Evolutionary conservation across 1,140 invertebrate species (phyloP), one percentile per base, ranked within the genome.

Genomic region (Cephus cinctus): DNA sequence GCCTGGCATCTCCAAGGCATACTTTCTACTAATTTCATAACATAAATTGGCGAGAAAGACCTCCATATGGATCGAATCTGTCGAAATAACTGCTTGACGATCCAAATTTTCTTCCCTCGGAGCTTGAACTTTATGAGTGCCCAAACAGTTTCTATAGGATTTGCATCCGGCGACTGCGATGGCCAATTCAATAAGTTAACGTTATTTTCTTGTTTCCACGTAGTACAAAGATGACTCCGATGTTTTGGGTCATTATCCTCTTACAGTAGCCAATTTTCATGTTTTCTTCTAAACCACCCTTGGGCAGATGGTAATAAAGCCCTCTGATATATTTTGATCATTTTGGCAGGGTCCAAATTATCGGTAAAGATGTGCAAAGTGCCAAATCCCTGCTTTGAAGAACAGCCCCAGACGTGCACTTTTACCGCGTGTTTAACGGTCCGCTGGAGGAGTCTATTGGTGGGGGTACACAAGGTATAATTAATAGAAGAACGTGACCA

Each of bases 331-430:
- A 54, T 43, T 46, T 32, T 0, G 3, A 45, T 11, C 46, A 50
- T 49, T 22, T 46, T 54, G n/a, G 27, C 27, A n/a, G 43, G 32
- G 32, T 54, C 31, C 12, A 46, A 41, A 30, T 46, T 49, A 1
- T 46, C 11, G 16, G 38, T 46, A 49, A 54, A 54, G 18, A 48
- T 2, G 38, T 46, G 21, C 23, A 39, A 40, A 32, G 19, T 39
- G 23, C 50, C 45, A 23, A 47, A 47, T 34, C 34, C 45, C 11
- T 22, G 25, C 30, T 47, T 43, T 43, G 30, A 47, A 18, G 47
- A 42, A 31, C 39, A 52, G n/a, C 40, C 44, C 44, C 44, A 47
- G 47, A 52, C 15, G 32, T 43, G 50, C 12, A 47, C 39, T 23
- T 47, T 52, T 43, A 52, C n/a, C 1, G 25, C 6, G 25, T 27